Conservation (phyloP, 2,113 vertebrate genomes). For the Setophaga kirtlandii region DNA sequence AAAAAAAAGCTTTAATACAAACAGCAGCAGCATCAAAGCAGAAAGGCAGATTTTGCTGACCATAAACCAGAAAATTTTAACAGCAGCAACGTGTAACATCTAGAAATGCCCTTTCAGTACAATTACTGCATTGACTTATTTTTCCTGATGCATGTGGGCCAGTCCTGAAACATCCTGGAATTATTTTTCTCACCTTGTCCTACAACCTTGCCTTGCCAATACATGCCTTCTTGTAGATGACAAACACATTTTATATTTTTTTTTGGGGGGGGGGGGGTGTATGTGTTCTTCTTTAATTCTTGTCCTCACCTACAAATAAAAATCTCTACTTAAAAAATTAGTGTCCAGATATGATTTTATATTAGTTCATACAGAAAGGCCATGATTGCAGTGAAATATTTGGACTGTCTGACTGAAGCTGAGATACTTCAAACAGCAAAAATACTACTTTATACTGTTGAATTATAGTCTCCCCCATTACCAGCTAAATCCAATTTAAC, state of each 20-base stretch:
- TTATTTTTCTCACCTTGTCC: background rate
- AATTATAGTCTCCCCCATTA: background rate
- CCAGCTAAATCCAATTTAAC: background rate
- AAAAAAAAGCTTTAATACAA: background rate
- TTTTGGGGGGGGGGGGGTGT: fast-evolving
- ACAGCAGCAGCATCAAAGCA: background rate
- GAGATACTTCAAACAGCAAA: background rate
- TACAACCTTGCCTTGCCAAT: background rate
- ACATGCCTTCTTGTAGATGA: background rate
- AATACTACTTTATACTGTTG: background rate
- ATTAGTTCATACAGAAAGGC: background rate
- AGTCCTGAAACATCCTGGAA: background rate
- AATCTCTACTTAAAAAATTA: background rate
- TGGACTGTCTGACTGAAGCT: background rate
- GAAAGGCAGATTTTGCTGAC: background rate
- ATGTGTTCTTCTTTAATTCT: background rate
- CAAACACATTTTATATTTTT: background rate
- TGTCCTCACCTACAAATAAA: background rate
- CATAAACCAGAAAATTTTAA: background rate
- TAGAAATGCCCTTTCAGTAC: background rate
- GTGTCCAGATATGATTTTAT: background rate
- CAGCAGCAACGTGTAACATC: background rate
- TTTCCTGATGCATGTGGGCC: background rate
- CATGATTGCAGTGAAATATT: background rate
- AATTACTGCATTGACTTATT: background rate